Evolutionary conservation across 1,140 invertebrate species (phyloP).

Genomic region (Papilio xuthus): DNA sequence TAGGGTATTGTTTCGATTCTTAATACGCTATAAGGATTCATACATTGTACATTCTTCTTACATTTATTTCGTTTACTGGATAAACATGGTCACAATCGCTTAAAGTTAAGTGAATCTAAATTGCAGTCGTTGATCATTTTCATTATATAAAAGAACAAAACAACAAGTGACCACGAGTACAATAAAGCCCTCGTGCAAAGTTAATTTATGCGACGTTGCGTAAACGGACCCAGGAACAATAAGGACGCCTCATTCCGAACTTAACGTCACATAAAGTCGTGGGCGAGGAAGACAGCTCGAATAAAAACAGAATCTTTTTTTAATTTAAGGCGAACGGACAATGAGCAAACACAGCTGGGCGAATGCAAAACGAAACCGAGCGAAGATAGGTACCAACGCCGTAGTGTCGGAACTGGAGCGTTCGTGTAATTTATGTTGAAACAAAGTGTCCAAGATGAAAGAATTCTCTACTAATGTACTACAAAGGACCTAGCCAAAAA

Average conservation of each 20-base stretch:
- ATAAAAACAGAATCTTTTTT: conserved; percentile 72
- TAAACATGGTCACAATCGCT: not conserved
- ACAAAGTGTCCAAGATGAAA: conserved; percentile 67
- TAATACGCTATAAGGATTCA: not conserved
- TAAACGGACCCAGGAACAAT: conserved; percentile 70
- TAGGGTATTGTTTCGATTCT: not conserved
- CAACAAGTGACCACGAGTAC: conserved; percentile 34
- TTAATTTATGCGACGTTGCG: conserved; percentile 74
- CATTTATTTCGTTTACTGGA: not conserved
- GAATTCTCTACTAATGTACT: conserved; percentile 68
- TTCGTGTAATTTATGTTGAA: conserved; percentile 70
- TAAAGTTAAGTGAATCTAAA: conserved; percentile 15
- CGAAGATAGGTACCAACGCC: conserved; percentile 56
- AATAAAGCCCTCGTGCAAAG: conserved; percentile 60
- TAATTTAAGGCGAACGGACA: conserved; percentile 76
- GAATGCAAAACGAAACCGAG: conserved; percentile 75
- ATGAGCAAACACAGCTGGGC: conserved; percentile 78
- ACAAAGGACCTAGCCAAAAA: conserved; percentile 55
- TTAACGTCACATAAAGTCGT: conserved; percentile 79
- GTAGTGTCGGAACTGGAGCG: conserved; percentile 58
- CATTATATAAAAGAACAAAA: conserved; percentile 27
- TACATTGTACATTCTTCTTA: not conserved
- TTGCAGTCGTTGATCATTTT: conserved; percentile 10
- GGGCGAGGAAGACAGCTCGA: conserved; percentile 65
- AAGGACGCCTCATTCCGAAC: conserved; percentile 76